A percentile compares a stretch with the other conserved stretches of the same genome.
Conservation (phyloP, 2,888 invertebrate species). For the Cantharis rustica region DNA sequence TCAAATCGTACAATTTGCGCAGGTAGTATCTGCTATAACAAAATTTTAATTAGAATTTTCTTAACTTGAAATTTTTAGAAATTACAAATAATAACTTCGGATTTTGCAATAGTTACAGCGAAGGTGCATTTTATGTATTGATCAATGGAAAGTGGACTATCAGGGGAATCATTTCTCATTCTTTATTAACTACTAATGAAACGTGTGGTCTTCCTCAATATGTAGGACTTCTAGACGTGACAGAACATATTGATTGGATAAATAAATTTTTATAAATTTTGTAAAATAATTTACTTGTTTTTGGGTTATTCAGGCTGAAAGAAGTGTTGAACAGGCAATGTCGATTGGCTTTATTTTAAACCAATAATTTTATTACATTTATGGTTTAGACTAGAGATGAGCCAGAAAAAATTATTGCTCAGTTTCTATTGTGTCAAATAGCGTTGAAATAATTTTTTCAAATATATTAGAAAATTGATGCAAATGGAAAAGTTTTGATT, state of each 20-base stretch:
- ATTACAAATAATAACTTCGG: not conserved
- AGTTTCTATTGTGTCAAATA: too few species aligned
- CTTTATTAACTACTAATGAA: slow-evolving; percentile 51
- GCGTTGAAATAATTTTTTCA: too few species aligned
- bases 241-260: slow-evolving; percentile 64
- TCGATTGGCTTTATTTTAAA: too few species aligned
- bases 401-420: too few species aligned
- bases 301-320: too few species aligned
- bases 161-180: slow-evolving; percentile 59
- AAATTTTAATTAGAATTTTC: not conserved
- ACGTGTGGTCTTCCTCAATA: slow-evolving; percentile 66
- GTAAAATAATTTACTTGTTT: too few species aligned
- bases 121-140: slow-evolving; percentile 23
- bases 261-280: not conserved
- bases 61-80: not conserved
- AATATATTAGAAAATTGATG: too few species aligned
- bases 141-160: slow-evolving; percentile 57
- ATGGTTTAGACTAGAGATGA: too few species aligned
- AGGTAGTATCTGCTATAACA: not conserved
- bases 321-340: too few species aligned
- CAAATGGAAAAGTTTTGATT: too few species aligned
- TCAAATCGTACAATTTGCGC: not conserved
- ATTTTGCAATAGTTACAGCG: not conserved
- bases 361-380: too few species aligned
- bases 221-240: slow-evolving; percentile 69